Conservation (phyloP, 2,797 vertebrate species). For the Fistularia tabacaria region DNA sequence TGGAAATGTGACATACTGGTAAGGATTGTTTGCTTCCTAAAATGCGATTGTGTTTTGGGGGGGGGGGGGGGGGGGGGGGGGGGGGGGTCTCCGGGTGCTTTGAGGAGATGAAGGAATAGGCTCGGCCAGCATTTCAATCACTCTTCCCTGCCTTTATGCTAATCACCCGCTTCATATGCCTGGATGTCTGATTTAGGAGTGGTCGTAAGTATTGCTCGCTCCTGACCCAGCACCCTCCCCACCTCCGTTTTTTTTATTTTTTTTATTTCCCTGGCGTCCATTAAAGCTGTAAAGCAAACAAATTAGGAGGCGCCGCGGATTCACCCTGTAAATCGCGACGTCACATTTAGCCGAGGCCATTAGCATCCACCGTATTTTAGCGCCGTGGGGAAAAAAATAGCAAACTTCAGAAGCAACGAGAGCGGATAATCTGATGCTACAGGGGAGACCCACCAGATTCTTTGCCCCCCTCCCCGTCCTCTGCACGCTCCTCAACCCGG, state of each 20-base stretch:
- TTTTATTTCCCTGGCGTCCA: constrained; percentile 62
- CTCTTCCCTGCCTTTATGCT: constrained; percentile 53
- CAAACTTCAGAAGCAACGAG: constrained; percentile 34
- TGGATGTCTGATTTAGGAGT: constrained; percentile 71
- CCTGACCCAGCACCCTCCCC: constrained; percentile 65
- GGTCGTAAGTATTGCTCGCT: constrained; percentile 57
- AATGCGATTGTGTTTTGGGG: too few species aligned
- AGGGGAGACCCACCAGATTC: constrained; percentile 15
- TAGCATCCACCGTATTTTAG: constrained; percentile 55
- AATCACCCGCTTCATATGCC: constrained; percentile 53
- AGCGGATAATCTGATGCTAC: constrained; percentile 62
- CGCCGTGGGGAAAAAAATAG: constrained; percentile 58
- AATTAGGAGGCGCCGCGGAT: constrained; percentile 59
- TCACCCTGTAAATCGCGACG: constrained; percentile 56
- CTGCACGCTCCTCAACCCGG: too few species aligned
- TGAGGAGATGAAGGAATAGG: constrained; percentile 55
- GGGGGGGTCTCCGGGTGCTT: constrained; percentile 51
- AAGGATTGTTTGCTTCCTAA: too few species aligned
- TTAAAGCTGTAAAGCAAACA: constrained; percentile 57
- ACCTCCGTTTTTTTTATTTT: constrained; percentile 32
- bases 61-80: too few species aligned
- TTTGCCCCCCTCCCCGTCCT: too few species aligned
- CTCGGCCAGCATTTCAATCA: constrained; percentile 73
- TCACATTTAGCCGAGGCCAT: constrained; percentile 53
- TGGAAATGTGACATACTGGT: too few species aligned